Evolutionary conservation across 1,140 invertebrate genomes (phyloP).

Genomic region (Psix sp.): DNA sequence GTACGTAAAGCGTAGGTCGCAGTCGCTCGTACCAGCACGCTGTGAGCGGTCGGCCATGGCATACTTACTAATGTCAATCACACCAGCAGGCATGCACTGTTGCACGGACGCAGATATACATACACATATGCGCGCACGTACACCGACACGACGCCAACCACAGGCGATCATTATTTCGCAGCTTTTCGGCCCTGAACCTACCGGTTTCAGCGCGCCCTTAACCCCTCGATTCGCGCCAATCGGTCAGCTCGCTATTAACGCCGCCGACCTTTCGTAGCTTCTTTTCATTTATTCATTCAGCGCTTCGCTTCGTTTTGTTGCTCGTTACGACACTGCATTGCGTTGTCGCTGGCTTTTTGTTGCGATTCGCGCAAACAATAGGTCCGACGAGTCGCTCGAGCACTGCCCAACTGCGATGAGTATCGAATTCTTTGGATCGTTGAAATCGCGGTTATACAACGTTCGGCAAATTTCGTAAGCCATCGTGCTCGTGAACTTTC

Average conservation of each 20-base stretch:
- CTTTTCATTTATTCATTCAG: too few relatives aligned
- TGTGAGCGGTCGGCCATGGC: conserved; percentile 76
- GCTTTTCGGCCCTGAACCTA: conserved; percentile 63
- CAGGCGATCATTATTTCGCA: conserved; percentile 24
- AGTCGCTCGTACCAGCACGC: conserved; percentile 70
- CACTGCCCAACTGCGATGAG: too few relatives aligned
- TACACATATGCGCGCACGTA: conserved; percentile 17
- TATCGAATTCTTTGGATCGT: not conserved
- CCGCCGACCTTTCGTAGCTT: too few relatives aligned
- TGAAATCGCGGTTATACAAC: not conserved
- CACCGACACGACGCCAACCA: not conserved
- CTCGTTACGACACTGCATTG: too few relatives aligned
- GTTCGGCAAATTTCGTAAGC: conserved; percentile 37
- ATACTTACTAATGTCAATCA: conserved; percentile 78
- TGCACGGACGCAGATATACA: conserved; percentile 50
- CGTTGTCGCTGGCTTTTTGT: too few relatives aligned
- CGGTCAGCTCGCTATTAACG: too few relatives aligned
- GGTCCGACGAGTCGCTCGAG: too few relatives aligned
- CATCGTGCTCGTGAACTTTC: conserved; percentile 44
- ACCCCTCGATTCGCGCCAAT: too few relatives aligned
- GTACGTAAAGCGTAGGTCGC: conserved; percentile 67
- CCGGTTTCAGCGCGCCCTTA: conserved; percentile 55
- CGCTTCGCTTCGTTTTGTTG: too few relatives aligned
- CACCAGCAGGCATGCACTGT: conserved; percentile 72
- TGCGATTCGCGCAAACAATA: too few relatives aligned